These are phyloP conservation scores for Caenorhabditis sp. DNA, from an alignment of 2,888 invertebrate species.

Conservation along the genomic window DNA sequence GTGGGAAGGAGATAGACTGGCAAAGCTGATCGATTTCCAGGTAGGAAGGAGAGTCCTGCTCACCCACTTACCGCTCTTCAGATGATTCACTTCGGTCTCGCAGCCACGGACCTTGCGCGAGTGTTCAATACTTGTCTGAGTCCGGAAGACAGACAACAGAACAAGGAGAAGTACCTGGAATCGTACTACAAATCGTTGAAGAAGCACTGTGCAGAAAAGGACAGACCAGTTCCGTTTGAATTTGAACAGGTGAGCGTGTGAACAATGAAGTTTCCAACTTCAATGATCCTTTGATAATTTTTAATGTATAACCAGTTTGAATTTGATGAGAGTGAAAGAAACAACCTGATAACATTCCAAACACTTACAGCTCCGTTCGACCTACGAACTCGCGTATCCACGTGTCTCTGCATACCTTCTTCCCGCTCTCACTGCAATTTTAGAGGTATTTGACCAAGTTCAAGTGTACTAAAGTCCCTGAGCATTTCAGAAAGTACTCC, in stretches of 20 bases:
- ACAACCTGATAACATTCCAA: background rate
- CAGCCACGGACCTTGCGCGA: constrained; percentile 53
- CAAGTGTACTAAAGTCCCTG: background rate
- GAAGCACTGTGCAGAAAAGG: constrained; percentile 3
- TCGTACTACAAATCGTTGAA: constrained; percentile 18
- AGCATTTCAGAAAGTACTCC: constrained; percentile 30
- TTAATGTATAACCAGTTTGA: too few species aligned
- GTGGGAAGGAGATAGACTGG: constrained; percentile 41
- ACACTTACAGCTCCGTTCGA: constrained; percentile 13
- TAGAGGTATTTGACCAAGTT: constrained; percentile 28
- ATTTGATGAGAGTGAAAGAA: background rate
- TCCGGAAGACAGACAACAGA: constrained; percentile 32
- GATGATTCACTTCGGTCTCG: constrained; percentile 56
- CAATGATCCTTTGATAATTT: background rate
- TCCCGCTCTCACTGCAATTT: constrained; percentile 30
- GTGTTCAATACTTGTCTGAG: constrained; percentile 48
- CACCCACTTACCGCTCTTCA: too few species aligned
- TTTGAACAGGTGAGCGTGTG: constrained; percentile 32
- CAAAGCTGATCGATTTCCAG: constrained; percentile 57
- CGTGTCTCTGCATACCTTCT: constrained; percentile 51
- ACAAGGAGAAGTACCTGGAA: constrained; percentile 35
- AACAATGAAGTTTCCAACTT: constrained; percentile 1
- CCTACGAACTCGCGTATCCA: constrained; percentile 50
- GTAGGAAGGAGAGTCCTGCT: too few species aligned
- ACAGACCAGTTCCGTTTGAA: constrained; percentile 22